Percentiles rank a stretch among this genome's conserved stretches.
phyloP scores from a whole-genome alignment of 2,797 vertebrate species.

The Clarias pachynema region DNA sequence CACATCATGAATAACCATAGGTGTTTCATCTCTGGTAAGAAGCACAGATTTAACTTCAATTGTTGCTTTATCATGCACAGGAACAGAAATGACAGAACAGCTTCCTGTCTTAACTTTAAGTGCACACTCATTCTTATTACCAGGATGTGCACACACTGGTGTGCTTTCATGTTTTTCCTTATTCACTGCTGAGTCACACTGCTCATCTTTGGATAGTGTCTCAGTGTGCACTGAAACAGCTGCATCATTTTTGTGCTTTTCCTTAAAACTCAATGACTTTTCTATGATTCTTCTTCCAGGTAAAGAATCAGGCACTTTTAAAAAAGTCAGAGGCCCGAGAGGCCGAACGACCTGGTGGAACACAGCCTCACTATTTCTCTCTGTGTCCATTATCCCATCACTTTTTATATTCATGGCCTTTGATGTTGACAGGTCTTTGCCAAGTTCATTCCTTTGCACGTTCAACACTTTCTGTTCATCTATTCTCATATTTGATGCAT shows the following conservation, averaged over 20 bases:
- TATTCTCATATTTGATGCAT: constrained; percentile 44
- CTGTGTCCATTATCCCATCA: constrained; percentile 25
- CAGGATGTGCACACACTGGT: neutral
- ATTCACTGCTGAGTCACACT: constrained; percentile 19
- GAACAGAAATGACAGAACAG: constrained; percentile 14
- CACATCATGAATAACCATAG: neutral
- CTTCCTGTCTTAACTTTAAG: constrained; percentile 15
- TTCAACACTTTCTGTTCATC: constrained; percentile 30
- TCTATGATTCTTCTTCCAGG: constrained; percentile 27
- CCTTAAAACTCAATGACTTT: constrained; percentile 22
- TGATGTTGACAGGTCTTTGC: constrained; percentile 22
- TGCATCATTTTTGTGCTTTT: constrained; percentile 32
- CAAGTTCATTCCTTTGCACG: constrained; percentile 2
- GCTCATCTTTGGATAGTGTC: constrained; percentile 40
- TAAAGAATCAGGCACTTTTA: neutral
- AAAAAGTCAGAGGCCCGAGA: constrained; percentile 24
- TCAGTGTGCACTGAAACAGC: constrained; percentile 9
- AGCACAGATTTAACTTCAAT: neutral
- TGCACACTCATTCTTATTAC: neutral
- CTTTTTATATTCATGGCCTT: neutral
- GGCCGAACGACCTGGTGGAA: constrained; percentile 33
- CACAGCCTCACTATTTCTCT: constrained; percentile 30
- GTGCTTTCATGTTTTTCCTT: constrained; percentile 19
- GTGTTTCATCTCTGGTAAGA: constrained; percentile 11
- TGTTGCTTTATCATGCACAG: constrained; percentile 25